These are phyloP conservation scores for Oopsacas minuta DNA, from an alignment of 37 sponge, comb jelly and placozoan genomes.

Conservation along the genomic window DNA sequence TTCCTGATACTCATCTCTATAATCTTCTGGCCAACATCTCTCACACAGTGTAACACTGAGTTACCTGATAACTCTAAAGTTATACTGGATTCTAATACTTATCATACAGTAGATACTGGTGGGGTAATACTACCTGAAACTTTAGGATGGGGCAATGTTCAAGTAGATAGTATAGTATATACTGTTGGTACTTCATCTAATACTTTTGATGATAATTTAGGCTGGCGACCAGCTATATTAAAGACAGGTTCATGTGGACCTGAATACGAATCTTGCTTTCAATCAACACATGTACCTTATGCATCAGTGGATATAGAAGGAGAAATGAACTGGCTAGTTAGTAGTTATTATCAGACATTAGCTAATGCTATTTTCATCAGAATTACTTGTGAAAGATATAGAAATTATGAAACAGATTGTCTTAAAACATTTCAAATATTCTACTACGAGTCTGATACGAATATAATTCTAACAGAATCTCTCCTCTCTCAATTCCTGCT, in stretches of 20 bases:
- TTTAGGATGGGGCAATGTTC: neutral
- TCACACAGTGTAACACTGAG: neutral
- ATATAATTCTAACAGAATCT: neutral
- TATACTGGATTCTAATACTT: conserved; percentile 12
- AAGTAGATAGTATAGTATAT: neutral
- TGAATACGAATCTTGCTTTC: neutral
- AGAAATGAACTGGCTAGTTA: conserved; percentile 1
- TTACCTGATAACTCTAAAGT: neutral
- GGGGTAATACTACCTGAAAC: neutral
- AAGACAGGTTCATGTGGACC: conserved; percentile 14
- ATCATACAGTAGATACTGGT: neutral
- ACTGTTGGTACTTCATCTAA: neutral
- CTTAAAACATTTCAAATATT: neutral
- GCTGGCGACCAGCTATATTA: neutral
- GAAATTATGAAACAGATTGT: neutral
- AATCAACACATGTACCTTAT: neutral
- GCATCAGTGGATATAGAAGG: neutral
- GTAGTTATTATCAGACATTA: neutral
- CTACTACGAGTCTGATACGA: conserved; percentile 14
- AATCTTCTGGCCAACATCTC: neutral
- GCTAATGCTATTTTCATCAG: neutral
- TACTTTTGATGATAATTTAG: neutral
- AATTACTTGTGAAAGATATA: neutral
- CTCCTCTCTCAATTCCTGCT: neutral
- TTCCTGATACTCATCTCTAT: neutral